Conservation (phyloP, 2,113 vertebrate genomes). For the Strix uralensis region DNA sequence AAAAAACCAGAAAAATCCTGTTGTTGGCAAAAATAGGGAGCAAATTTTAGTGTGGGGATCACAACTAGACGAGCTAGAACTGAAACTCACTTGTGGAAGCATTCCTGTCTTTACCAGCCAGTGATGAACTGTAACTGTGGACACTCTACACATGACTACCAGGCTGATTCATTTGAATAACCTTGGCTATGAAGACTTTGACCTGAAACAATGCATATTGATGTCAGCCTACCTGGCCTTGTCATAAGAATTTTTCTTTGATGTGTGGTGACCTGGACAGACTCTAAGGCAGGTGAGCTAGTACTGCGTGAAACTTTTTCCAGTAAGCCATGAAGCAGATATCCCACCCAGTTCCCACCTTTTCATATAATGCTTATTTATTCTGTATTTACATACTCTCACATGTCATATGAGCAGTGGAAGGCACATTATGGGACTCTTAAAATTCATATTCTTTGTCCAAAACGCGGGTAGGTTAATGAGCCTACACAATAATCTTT, state of each 20-base stretch:
- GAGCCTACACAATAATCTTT: neutral
- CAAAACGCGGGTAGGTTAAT: neutral
- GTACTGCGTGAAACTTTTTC: neutral
- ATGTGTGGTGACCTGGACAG: neutral
- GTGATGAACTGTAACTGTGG: neutral
- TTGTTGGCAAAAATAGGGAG: neutral
- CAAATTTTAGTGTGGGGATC: neutral
- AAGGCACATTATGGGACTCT: neutral
- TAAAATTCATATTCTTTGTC: neutral
- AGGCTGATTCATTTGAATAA: neutral
- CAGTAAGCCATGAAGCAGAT: neutral
- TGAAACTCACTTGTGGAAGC: rapidly evolving
- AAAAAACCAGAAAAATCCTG: neutral
- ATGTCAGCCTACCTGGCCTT: neutral
- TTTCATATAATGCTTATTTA: neutral
- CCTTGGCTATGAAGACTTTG: neutral
- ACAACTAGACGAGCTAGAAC: neutral
- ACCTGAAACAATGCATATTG: neutral
- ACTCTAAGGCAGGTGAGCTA: neutral
- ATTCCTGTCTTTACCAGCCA: neutral
- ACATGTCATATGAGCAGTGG: neutral
- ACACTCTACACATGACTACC: neutral
- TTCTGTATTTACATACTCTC: neutral
- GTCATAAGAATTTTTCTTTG: neutral
- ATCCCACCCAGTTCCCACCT: neutral